phyloP scores from a whole-genome alignment of 1,140 invertebrate genomes.

The Drosophila albomicans region DNA sequence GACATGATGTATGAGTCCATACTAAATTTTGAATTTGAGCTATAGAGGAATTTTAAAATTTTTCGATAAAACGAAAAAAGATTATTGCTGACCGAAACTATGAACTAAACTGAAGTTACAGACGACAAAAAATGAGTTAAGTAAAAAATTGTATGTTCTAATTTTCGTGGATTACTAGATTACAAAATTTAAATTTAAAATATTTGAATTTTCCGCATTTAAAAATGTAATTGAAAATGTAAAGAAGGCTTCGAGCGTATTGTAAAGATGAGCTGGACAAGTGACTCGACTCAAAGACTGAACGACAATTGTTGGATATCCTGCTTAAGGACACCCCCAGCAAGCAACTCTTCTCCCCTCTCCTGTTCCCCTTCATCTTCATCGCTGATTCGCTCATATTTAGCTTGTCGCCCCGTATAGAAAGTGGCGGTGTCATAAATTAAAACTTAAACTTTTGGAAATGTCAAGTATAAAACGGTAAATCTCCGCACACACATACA shows the following conservation, averaged over 20 bases:
- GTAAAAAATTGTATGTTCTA: background rate
- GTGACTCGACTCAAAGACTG: conserved; percentile 47
- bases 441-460: conserved; percentile 85
- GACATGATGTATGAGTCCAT: conserved; percentile 41
- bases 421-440: conserved; percentile 84
- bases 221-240: conserved; percentile 6
- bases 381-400: conserved; percentile 71
- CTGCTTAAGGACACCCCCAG: conserved; percentile 66
- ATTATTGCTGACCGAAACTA: conserved; percentile 10
- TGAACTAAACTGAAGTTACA: conserved; percentile 1
- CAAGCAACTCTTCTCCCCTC: background rate
- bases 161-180: conserved; percentile 9
- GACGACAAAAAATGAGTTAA: too few species aligned
- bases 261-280: conserved; percentile 27
- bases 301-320: conserved; percentile 75
- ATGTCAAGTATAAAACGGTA: conserved; percentile 85
- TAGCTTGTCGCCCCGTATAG: conserved; percentile 76
- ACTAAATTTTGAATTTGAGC: conserved; percentile 40
- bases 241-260: background rate
- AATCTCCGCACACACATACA: conserved; percentile 76
- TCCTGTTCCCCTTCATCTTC: too few species aligned
- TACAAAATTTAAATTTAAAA: too few species aligned
- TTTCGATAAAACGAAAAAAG: conserved; percentile 29
- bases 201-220: too few species aligned
- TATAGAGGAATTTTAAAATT: conserved; percentile 5